Conservation (phyloP, 2,888 invertebrate genomes). For the Chrysodeixis includens region DNA sequence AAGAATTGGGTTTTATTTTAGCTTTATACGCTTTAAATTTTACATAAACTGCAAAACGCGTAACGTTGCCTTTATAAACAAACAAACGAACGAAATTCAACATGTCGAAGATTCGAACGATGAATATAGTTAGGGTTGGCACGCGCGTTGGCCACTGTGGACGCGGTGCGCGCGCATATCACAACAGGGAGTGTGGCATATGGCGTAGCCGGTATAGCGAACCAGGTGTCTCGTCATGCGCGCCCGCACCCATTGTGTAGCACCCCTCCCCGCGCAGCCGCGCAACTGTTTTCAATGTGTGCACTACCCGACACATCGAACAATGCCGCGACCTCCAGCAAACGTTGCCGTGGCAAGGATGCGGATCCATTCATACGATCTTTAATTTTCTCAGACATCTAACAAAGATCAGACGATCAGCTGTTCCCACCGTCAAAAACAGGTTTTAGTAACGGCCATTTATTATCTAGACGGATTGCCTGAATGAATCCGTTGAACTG, state of each 20-base stretch:
- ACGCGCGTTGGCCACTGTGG: constrained; percentile 31
- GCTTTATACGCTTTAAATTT: constrained; percentile 21
- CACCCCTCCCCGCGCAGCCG: constrained; percentile 59
- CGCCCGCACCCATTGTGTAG: constrained; percentile 86
- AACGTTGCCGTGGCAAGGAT: constrained; percentile 56
- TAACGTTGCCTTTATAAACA: constrained; percentile 21
- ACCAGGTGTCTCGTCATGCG: constrained; percentile 88
- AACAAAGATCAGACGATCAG: constrained; percentile 58
- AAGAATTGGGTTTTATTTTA: constrained; percentile 14
- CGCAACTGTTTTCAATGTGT: constrained; percentile 63
- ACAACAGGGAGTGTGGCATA: constrained; percentile 76
- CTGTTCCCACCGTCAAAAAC: constrained; percentile 56
- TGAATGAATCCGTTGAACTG: constrained; percentile 22
- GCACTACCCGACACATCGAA: constrained; percentile 75
- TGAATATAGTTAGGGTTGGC: constrained; percentile 32
- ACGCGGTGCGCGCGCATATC: constrained; percentile 56
- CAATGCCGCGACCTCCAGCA: constrained; percentile 72
- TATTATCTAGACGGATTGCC: constrained; percentile 17
- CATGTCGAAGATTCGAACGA: constrained; percentile 22
- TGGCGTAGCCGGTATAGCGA: constrained; percentile 85
- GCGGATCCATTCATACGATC: constrained; percentile 51
- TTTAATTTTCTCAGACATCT: constrained; percentile 54
- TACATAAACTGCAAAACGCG: constrained; percentile 27
- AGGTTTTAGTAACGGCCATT: constrained; percentile 54
- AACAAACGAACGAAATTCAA: constrained; percentile 27